Conservation (phyloP, 2,888 invertebrate genomes). For the Ligdia adustata region DNA sequence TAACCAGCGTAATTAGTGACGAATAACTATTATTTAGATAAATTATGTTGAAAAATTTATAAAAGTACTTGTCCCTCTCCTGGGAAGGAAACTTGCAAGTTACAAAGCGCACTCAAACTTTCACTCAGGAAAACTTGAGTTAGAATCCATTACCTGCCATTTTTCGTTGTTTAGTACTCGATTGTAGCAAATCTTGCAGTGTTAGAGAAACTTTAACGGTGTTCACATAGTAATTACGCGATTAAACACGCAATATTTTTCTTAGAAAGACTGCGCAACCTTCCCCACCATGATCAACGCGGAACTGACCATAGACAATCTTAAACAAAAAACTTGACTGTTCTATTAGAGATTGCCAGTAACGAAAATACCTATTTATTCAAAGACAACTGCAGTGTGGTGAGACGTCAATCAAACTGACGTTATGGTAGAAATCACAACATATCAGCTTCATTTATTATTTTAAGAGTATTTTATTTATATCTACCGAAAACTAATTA, state of each 20-base stretch:
- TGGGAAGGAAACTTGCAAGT: not conserved
- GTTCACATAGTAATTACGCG: constrained; percentile 58
- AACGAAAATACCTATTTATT: too few species aligned
- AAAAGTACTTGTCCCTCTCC: too few species aligned
- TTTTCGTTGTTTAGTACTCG: constrained; percentile 44
- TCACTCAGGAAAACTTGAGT: constrained; percentile 53
- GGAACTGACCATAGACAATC: constrained; percentile 49
- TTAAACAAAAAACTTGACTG: too few species aligned
- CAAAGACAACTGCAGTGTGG: too few species aligned
- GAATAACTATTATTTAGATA: not conserved
- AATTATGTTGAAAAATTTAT: too few species aligned
- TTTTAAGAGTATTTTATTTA: too few species aligned
- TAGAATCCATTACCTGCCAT: constrained; percentile 55
- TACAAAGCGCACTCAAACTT: constrained; percentile 51
- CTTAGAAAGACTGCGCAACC: constrained; percentile 47
- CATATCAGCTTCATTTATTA: too few species aligned
- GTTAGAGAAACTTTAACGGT: constrained; percentile 42
- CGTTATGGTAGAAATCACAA: too few species aligned
- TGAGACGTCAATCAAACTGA: too few species aligned
- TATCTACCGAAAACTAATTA: too few species aligned
- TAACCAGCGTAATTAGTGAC: not conserved
- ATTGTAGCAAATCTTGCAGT: constrained; percentile 56
- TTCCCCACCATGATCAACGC: constrained; percentile 55
- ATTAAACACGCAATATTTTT: constrained; percentile 51
- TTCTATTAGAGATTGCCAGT: too few species aligned